phyloP scores from a whole-genome alignment of 2,888 invertebrate genomes.

The Polyploca ridens region DNA sequence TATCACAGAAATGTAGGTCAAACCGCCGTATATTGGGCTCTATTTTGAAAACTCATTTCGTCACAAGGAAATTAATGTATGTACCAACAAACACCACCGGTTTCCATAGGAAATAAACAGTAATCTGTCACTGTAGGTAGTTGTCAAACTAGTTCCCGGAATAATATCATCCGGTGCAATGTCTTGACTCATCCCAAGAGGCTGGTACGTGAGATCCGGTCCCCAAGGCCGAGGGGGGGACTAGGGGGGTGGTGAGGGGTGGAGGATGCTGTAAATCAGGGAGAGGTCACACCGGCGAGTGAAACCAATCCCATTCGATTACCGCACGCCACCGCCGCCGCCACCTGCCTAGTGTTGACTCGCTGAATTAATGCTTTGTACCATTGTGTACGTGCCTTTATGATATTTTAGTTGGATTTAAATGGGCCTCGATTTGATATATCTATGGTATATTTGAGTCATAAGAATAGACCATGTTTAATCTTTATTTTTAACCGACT shows the following conservation, averaged over 20 bases:
- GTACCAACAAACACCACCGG: no score
- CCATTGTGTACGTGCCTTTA: slow-evolving; percentile 14
- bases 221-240: background rate
- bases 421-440: background rate
- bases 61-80: no score
- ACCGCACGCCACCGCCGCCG: slow-evolving; percentile 24
- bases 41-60: no score
- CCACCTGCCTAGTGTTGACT: slow-evolving; percentile 42
- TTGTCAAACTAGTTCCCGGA: slow-evolving; percentile 2
- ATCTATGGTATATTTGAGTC: background rate
- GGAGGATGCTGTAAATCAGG: slow-evolving; percentile 45
- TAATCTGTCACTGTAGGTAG: background rate
- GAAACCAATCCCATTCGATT: slow-evolving; percentile 57
- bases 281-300: slow-evolving; percentile 31
- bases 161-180: slow-evolving; percentile 6
- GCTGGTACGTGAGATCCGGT: slow-evolving; percentile 1
- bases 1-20: no score
- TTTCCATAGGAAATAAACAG: background rate
- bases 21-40: no score
- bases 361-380: slow-evolving; percentile 40
- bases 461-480: background rate
- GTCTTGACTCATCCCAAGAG: slow-evolving; percentile 5
- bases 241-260: background rate
- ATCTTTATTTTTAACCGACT: no score
- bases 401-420: background rate